Evolutionary conservation across 2,888 invertebrate species (phyloP).

Genomic region (Abscondita cerata): DNA sequence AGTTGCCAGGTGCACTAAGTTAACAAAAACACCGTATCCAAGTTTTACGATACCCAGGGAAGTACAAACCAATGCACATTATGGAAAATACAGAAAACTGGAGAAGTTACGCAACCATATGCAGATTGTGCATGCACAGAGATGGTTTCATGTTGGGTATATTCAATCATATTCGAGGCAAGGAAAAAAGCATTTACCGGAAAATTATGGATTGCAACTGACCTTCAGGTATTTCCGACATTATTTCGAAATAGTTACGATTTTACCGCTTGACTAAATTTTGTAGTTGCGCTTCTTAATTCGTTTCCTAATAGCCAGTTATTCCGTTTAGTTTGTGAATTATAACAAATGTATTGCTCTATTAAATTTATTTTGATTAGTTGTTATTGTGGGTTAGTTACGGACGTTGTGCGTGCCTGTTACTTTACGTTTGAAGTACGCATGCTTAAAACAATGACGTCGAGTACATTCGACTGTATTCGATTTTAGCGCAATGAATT

Average conservation of each 20-base stretch:
- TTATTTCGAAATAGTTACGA: not conserved
- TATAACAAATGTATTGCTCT: too few species aligned
- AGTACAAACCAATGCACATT: constrained; percentile 36
- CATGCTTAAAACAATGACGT: too few species aligned
- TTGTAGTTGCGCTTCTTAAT: too few species aligned
- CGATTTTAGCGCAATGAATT: too few species aligned
- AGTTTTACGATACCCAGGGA: constrained; percentile 11
- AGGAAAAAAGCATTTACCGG: constrained; percentile 58
- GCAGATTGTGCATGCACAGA: constrained; percentile 71
- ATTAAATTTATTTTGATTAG: too few species aligned
- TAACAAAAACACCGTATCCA: constrained; percentile 30
- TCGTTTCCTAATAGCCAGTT: too few species aligned
- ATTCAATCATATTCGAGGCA: constrained; percentile 63
- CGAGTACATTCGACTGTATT: too few species aligned
- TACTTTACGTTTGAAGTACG: too few species aligned
- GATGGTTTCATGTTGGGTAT: constrained; percentile 69
- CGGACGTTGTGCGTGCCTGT: too few species aligned
- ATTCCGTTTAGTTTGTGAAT: too few species aligned
- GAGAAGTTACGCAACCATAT: constrained; percentile 68
- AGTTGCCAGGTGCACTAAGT: constrained; percentile 42
- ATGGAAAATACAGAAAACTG: constrained; percentile 57
- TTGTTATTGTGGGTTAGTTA: too few species aligned
- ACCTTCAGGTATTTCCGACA: constrained; percentile 54
- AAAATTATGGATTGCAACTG: constrained; percentile 60
- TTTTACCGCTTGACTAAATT: too few species aligned